Conservation (phyloP, 2,113 vertebrate genomes). For the Abramis brama region DNA sequence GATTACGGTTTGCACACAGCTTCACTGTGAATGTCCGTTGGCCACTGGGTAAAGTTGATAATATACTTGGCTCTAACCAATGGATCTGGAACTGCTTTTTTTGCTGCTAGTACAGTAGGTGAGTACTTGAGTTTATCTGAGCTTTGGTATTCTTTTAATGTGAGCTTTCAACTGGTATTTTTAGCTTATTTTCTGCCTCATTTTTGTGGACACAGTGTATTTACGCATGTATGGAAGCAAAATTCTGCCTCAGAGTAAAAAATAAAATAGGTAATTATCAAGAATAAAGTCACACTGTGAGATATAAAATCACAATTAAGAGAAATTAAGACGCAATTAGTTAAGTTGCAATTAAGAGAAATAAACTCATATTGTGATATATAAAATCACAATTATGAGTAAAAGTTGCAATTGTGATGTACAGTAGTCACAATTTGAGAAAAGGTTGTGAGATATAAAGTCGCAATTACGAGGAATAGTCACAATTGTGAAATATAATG, state of each 20-base stretch:
- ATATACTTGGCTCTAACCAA: neutral
- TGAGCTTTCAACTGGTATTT: neutral
- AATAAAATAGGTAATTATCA: neutral
- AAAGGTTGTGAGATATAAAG: too few relatives aligned
- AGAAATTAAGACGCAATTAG: neutral
- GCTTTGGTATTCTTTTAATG: slow-evolving; percentile 20
- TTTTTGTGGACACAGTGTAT: slow-evolving; percentile 3
- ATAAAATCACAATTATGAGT: neutral
- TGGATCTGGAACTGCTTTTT: neutral
- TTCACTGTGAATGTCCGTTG: neutral
- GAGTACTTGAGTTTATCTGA: neutral
- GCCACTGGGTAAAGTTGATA: slow-evolving; percentile 9
- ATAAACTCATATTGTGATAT: neutral
- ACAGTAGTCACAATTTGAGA: neutral
- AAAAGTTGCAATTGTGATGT: neutral
- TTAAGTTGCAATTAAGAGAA: neutral
- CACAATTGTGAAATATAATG: too few relatives aligned
- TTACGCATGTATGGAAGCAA: neutral
- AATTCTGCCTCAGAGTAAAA: neutral
- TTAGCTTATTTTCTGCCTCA: slow-evolving; percentile 1
- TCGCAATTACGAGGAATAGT: too few relatives aligned
- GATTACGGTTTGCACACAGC: neutral
- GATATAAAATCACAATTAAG: neutral
- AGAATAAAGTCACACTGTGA: neutral
- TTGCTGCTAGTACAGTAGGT: neutral